These are phyloP conservation scores for Drosophila auraria DNA, from an alignment of 1,140 invertebrate species.

Conservation along the genomic window DNA sequence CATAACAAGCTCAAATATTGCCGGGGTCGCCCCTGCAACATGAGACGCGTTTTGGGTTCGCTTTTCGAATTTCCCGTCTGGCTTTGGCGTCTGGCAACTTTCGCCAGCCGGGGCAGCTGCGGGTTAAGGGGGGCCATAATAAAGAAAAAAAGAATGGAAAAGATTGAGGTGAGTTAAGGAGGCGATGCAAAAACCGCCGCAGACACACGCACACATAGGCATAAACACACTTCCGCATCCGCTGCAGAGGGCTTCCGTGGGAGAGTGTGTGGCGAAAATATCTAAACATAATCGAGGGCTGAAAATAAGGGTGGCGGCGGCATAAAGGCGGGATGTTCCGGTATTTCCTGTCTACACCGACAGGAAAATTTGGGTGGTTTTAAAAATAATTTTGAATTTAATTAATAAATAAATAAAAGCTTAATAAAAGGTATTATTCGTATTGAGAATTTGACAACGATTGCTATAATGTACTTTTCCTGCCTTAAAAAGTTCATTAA, in stretches of 20 bases:
- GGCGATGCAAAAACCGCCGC: conserved; percentile 52
- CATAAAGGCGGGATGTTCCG: conserved; percentile 14
- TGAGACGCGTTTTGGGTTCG: conserved; percentile 47
- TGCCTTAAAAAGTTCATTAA: too few relatives aligned
- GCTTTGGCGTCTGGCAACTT: conserved; percentile 59
- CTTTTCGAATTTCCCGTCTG: conserved; percentile 44
- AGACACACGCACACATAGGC: conserved; percentile 20
- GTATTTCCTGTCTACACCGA: conserved; percentile 27
- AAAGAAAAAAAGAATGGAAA: conserved; percentile 7
- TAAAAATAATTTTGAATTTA: too few relatives aligned
- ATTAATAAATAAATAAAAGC: too few relatives aligned
- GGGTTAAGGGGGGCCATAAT: conserved; percentile 9
- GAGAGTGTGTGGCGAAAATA: conserved; percentile 46
- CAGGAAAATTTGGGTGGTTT: too few relatives aligned
- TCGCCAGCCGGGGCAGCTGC: not conserved
- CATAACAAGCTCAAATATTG: conserved; percentile 59
- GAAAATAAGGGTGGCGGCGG: conserved; percentile 13
- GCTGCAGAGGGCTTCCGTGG: conserved; percentile 37
- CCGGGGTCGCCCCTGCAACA: conserved; percentile 49
- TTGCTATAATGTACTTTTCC: too few relatives aligned
- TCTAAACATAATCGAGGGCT: conserved; percentile 55
- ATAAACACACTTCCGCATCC: conserved; percentile 53
- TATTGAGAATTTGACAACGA: too few relatives aligned
- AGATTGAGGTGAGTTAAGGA: conserved; percentile 42
- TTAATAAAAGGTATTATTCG: too few relatives aligned